These are phyloP conservation scores for Pangasius larnaudii DNA, from an alignment of 2,797 vertebrate genomes.

Conservation along the genomic window DNA sequence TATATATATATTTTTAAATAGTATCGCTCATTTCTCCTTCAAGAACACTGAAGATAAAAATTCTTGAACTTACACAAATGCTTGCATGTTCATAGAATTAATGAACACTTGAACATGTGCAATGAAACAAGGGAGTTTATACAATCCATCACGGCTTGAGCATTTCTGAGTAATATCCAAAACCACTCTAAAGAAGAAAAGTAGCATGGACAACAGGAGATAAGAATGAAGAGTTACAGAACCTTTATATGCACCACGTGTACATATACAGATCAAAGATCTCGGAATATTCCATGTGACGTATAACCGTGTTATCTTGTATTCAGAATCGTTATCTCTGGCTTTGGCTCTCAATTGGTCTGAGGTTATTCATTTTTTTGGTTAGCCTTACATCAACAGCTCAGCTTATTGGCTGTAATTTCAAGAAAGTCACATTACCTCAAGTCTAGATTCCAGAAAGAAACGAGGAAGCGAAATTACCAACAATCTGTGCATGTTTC, in stretches of 20 bases:
- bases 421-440: background rate
- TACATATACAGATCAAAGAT: conserved; percentile 37
- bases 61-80: background rate
- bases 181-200: conserved; percentile 22
- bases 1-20: background rate
- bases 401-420: conserved; percentile 7
- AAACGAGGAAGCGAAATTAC: background rate
- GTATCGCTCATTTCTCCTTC: background rate
- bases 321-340: conserved; percentile 10
- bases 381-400: background rate
- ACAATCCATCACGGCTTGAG: background rate
- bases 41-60: background rate
- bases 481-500: background rate
- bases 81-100: conserved; percentile 2
- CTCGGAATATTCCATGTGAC: conserved; percentile 11
- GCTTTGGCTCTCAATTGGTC: conserved; percentile 9
- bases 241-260: conserved; percentile 23
- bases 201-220: conserved; percentile 19
- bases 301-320: conserved; percentile 25
- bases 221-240: conserved; percentile 32
- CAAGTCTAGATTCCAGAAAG: background rate
- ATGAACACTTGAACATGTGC: conserved; percentile 12
- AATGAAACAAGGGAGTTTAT: background rate
- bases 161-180: conserved; percentile 25
- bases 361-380: conserved; percentile 27